Evolutionary conservation across 2,797 vertebrate species (phyloP).

Genomic region (Characodon lateralis): DNA sequence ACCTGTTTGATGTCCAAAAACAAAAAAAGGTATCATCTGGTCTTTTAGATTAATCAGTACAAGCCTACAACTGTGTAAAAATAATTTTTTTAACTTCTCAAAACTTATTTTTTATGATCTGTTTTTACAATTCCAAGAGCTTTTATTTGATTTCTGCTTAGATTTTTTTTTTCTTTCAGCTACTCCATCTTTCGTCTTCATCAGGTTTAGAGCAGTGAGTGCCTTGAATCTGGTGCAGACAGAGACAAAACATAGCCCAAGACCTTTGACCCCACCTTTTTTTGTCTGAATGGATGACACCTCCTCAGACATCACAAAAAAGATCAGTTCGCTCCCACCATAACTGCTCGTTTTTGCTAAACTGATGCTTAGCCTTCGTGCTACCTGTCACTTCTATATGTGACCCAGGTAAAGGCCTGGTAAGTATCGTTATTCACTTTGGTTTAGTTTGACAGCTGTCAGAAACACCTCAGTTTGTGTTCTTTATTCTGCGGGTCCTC

Average conservation of each 20-base stretch:
- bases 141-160: slow-evolving; percentile 25
- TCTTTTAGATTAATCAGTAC: background rate
- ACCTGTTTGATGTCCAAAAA: background rate
- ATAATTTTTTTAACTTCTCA: background rate
- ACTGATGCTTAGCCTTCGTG: slow-evolving; percentile 29
- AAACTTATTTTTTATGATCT: background rate
- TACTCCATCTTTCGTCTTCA: slow-evolving; percentile 6
- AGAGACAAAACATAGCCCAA: slow-evolving; percentile 39
- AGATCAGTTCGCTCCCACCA: background rate
- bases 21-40: background rate
- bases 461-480: slow-evolving; percentile 59
- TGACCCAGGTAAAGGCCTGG: slow-evolving; percentile 50
- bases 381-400: slow-evolving; percentile 47
- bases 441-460: slow-evolving; percentile 54
- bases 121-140: slow-evolving; percentile 24
- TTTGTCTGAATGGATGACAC: slow-evolving; percentile 63
- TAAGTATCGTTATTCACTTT: slow-evolving; percentile 43
- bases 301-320: slow-evolving; percentile 58
- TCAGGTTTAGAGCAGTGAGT: slow-evolving; percentile 10
- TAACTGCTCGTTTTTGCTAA: background rate
- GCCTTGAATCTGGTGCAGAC: slow-evolving; percentile 13
- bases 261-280: slow-evolving; percentile 63
- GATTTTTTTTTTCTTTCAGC: background rate
- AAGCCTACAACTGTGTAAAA: background rate
- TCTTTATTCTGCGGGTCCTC: slow-evolving; percentile 49